phyloP scores from a whole-genome alignment of 2,113 vertebrate species.

The Oceanodroma tethys region DNA sequence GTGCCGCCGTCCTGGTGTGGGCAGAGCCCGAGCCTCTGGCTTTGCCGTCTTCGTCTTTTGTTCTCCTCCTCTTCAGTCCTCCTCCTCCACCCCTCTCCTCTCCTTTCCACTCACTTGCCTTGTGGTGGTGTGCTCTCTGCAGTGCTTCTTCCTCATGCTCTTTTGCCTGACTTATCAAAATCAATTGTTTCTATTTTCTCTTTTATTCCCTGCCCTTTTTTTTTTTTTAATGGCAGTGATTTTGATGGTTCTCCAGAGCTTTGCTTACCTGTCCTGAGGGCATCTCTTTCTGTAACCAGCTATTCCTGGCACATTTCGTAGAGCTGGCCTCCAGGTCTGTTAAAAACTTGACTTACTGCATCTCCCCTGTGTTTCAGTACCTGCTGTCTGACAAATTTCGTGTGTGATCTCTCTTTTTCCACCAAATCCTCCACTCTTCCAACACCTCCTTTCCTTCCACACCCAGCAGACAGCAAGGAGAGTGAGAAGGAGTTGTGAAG shows the following conservation, averaged over 20 bases:
- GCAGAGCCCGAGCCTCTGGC: not conserved
- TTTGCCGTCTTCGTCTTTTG: not conserved
- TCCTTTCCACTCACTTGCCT: too few relatives aligned
- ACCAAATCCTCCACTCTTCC: not conserved
- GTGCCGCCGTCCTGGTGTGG: not conserved
- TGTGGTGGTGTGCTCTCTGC: not conserved
- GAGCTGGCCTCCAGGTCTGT: not conserved
- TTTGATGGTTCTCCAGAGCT: not conserved
- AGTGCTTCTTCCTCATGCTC: not conserved
- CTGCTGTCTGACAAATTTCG: not conserved
- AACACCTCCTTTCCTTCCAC: not conserved
- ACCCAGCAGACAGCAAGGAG: not conserved
- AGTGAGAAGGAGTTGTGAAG: not conserved
- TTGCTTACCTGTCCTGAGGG: not conserved
- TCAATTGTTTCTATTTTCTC: not conserved
- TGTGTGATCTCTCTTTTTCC: not conserved
- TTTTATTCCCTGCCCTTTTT: not conserved
- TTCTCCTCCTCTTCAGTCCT: not conserved
- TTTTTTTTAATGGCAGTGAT: not conserved
- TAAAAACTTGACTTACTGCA: not conserved
- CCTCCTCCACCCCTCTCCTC: not conserved
- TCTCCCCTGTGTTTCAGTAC: not conserved
- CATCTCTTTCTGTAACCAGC: not conserved
- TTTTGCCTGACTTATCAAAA: not conserved
- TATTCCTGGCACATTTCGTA: not conserved